A percentile compares a stretch with the other conserved stretches of the same genome.
phyloP scores from a whole-genome alignment of 1,140 invertebrate genomes.

The Chymomyza costata region DNA sequence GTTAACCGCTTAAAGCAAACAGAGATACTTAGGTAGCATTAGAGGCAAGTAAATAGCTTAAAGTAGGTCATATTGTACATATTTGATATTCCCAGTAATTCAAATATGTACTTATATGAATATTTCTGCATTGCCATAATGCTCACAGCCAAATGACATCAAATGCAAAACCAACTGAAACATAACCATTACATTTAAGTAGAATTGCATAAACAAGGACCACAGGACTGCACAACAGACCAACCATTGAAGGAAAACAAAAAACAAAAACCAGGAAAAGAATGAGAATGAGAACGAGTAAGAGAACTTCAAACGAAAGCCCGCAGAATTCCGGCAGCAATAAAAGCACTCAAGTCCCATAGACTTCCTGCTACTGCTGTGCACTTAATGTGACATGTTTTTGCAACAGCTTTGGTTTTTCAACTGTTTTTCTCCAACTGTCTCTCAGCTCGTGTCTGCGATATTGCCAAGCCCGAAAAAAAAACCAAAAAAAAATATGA shows the following conservation, averaged over 20 bases:
- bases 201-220: constrained; percentile 58
- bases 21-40: no score
- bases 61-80: no score
- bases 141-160: not conserved
- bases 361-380: constrained; percentile 53
- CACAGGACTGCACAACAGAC: not conserved
- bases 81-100: no score
- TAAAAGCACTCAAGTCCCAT: constrained; percentile 67
- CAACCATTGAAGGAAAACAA: constrained; percentile 6
- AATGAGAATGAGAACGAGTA: constrained; percentile 39
- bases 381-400: constrained; percentile 71
- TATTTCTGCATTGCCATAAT: no score
- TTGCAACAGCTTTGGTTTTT: constrained; percentile 64
- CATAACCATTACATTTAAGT: constrained; percentile 67
- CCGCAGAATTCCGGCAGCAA: constrained; percentile 62
- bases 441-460: not conserved
- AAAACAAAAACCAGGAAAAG: constrained; percentile 7
- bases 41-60: no score
- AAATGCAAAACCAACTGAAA: constrained; percentile 33
- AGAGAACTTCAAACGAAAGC: constrained; percentile 63
- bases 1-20: no score
- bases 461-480: constrained; percentile 20
- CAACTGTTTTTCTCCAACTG: constrained; percentile 28
- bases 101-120: no score
- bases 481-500: constrained; percentile 13